Conservation (phyloP, 2,888 invertebrate genomes). For the Podotricha telesiphe region DNA sequence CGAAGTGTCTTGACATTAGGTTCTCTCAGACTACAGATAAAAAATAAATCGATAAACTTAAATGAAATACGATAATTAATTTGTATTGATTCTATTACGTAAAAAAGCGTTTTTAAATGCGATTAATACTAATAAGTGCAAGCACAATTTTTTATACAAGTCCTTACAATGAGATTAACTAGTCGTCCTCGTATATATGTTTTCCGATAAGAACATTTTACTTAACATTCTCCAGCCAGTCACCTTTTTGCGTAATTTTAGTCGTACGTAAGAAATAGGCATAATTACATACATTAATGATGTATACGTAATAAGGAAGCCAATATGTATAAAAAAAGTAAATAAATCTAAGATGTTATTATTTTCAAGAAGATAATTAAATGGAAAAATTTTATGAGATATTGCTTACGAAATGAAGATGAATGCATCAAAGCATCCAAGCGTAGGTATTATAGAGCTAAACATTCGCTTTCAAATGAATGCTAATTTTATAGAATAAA, state of each 20-base stretch:
- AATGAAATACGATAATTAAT: no score
- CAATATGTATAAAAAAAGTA: neutral
- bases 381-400: no score
- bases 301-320: neutral
- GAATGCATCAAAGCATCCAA: neutral
- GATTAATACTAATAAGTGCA: no score
- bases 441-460: conserved; percentile 3
- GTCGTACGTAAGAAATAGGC: neutral
- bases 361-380: no score
- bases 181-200: neutral
- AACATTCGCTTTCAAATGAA: conserved; percentile 10
- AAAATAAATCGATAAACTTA: no score
- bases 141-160: no score
- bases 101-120: no score
- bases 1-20: no score
- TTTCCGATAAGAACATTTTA: conserved; percentile 8
- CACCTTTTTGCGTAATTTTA: conserved; percentile 7
- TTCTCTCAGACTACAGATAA: no score
- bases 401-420: no score
- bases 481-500: conserved; percentile 1
- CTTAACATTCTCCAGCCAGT: conserved; percentile 1
- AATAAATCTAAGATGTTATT: neutral
- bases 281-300: neutral
- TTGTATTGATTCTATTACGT: no score
- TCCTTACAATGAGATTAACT: no score